A percentile compares a stretch with the other conserved stretches of the same genome.
phyloP scores from a whole-genome alignment of 2,888 invertebrate species.

The Ephialtes manifestator region DNA sequence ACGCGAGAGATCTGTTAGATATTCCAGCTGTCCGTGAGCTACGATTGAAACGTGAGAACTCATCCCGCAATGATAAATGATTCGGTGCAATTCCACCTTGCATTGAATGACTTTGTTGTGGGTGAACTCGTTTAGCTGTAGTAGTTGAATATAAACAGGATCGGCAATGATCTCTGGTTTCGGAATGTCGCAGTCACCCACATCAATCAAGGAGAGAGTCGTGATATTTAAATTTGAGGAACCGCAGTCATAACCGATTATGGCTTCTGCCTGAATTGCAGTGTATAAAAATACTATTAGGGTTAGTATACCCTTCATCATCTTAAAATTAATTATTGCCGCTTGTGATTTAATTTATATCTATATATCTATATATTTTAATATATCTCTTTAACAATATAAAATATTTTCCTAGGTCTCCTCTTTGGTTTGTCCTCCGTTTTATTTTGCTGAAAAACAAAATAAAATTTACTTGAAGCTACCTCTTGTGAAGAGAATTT shows the following conservation, averaged over 20 bases:
- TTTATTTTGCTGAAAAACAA: too few relatives aligned
- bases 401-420: too few relatives aligned
- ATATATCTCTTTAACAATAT: too few relatives aligned
- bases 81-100: conserved; percentile 40
- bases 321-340: background rate
- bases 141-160: conserved; percentile 39
- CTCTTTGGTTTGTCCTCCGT: too few relatives aligned
- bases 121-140: conserved; percentile 45
- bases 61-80: too few relatives aligned
- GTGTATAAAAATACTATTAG: background rate
- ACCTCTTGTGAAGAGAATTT: too few relatives aligned
- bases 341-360: too few relatives aligned
- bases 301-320: background rate
- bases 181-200: conserved; percentile 56
- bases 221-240: conserved; percentile 49
- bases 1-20: conserved; percentile 6
- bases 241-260: conserved; percentile 62
- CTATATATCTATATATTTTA: too few relatives aligned
- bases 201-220: conserved; percentile 37
- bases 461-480: background rate
- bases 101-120: conserved; percentile 48
- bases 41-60: conserved; percentile 56
- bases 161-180: conserved; percentile 8
- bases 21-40: conserved; percentile 54
- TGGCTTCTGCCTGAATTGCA: background rate